These are phyloP conservation scores for Neoseiulus cucumeris DNA, from an alignment of 1,140 invertebrate genomes.

Conservation along the genomic window DNA sequence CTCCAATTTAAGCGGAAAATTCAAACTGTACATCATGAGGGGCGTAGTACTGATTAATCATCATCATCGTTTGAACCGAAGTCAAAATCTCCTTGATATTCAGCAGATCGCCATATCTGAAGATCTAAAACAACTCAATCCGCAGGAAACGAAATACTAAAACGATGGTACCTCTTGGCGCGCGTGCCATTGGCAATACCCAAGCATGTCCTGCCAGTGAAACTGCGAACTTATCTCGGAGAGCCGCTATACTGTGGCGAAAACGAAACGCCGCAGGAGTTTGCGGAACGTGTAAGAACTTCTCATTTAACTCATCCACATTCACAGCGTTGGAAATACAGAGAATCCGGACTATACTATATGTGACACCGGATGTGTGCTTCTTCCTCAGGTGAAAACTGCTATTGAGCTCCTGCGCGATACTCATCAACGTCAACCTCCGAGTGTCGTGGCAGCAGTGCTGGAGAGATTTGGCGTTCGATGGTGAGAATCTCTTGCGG, in stretches of 20 bases:
- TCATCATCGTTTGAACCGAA: no score
- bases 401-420: background rate
- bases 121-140: background rate
- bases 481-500: background rate
- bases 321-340: background rate
- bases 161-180: background rate
- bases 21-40: background rate
- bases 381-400: background rate
- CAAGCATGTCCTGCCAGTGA: background rate
- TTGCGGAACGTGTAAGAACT: background rate
- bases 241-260: background rate
- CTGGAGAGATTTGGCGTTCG: background rate
- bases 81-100: background rate
- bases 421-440: background rate
- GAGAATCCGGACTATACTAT: background rate
- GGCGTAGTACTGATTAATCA: background rate
- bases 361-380: background rate
- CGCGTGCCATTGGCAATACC: background rate
- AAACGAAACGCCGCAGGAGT: background rate
- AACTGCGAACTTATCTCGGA: background rate
- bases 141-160: background rate
- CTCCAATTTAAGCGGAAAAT: background rate
- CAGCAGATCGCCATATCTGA: background rate
- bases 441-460: background rate
- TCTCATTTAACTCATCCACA: background rate